phyloP scores from a whole-genome alignment of 2,797 vertebrate species.

The Myoxocephalus aenaeus region DNA sequence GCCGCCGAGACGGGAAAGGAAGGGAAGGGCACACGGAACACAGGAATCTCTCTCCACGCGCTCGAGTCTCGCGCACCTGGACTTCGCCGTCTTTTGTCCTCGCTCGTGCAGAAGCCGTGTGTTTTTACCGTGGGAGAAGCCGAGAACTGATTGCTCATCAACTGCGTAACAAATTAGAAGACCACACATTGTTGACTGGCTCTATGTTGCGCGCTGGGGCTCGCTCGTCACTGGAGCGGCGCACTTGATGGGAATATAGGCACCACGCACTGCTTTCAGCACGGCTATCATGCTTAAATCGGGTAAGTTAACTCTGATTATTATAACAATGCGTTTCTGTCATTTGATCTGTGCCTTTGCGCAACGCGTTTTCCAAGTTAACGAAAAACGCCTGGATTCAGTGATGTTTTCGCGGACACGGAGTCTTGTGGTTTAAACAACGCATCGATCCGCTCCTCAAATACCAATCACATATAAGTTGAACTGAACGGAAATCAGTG shows the following conservation, averaged over 20 bases:
- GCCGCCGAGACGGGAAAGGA: constrained; percentile 82
- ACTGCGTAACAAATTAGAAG: constrained; percentile 75
- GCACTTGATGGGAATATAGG: constrained; percentile 86
- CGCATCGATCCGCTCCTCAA: not conserved
- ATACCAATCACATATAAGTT: not conserved
- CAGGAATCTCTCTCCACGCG: constrained; percentile 27
- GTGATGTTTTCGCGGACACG: not conserved
- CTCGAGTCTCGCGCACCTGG: constrained; percentile 68
- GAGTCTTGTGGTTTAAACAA: not conserved
- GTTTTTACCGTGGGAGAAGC: constrained; percentile 68
- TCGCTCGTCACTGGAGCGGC: constrained; percentile 72
- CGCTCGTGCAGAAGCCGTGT: constrained; percentile 68
- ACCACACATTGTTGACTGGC: constrained; percentile 78
- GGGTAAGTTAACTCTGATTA: constrained; percentile 87
- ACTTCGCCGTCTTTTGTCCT: constrained; percentile 66
- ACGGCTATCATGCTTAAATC: constrained; percentile 68
- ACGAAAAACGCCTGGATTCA: constrained; percentile 35
- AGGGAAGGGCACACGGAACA: constrained; percentile 76
- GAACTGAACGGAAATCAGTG: not conserved
- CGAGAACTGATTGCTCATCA: constrained; percentile 76
- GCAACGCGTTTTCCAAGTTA: constrained; percentile 63
- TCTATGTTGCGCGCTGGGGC: constrained; percentile 71
- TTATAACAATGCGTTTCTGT: not conserved
- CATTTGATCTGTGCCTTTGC: constrained; percentile 32
- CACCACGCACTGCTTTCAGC: constrained; percentile 65